A percentile compares a stretch with the other conserved stretches of the same genome.
Conservation (phyloP, 2,113 vertebrate species). For the Sturnira hondurensis region DNA sequence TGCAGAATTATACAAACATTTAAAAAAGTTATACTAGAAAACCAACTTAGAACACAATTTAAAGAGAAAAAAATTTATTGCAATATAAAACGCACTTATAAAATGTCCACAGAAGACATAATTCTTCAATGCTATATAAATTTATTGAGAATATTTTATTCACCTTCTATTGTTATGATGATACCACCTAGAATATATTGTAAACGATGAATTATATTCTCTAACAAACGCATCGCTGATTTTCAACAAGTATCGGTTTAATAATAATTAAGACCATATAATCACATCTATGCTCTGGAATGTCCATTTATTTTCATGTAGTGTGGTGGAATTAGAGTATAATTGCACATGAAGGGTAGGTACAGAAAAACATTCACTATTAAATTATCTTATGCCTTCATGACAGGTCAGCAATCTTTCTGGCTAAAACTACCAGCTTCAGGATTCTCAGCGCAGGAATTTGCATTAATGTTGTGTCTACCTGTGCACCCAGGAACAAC, state of each 20-base stretch:
- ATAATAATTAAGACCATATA: constrained; percentile 57
- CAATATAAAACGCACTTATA: constrained; percentile 76
- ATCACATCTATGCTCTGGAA: constrained; percentile 68
- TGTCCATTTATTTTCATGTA: constrained; percentile 67
- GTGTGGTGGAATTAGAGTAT: constrained; percentile 47
- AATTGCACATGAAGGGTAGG: constrained; percentile 58
- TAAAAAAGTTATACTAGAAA: constrained; percentile 17
- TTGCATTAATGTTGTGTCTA: neutral
- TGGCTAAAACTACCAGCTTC: constrained; percentile 6
- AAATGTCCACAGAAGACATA: constrained; percentile 71
- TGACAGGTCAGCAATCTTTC: constrained; percentile 10
- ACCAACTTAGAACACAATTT: constrained; percentile 37
- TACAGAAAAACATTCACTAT: constrained; percentile 49
- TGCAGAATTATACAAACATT: neutral
- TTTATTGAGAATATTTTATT: constrained; percentile 65
- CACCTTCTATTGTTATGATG: constrained; percentile 36
- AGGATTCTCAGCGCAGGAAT: constrained; percentile 9
- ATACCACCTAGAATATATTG: constrained; percentile 59
- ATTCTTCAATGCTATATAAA: constrained; percentile 70
- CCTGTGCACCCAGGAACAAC: neutral
- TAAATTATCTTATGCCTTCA: constrained; percentile 21
- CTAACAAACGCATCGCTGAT: constrained; percentile 64
- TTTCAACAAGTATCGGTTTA: constrained; percentile 65
- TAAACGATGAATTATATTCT: constrained; percentile 66
- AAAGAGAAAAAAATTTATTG: constrained; percentile 76